Conservation (phyloP, 2,113 vertebrate species). For the Caretta caretta region DNA sequence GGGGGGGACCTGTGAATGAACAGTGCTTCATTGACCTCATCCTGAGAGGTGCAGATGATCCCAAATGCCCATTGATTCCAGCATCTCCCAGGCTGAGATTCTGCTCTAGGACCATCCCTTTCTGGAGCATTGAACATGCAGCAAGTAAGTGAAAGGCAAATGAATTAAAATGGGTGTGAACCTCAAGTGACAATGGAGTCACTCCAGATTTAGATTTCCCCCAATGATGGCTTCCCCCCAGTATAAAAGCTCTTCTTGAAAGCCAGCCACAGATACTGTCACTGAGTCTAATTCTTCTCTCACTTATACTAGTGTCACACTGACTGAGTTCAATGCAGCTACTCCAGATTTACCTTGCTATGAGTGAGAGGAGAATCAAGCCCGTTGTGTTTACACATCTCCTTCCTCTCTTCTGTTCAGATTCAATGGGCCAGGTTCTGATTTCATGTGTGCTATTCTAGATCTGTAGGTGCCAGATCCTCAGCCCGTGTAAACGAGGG, state of each 20-base stretch:
- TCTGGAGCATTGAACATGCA: background rate
- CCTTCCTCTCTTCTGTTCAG: background rate
- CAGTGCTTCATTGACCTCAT: background rate
- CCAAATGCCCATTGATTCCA: background rate
- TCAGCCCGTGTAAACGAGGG: background rate
- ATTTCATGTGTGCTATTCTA: background rate
- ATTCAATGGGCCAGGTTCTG: background rate
- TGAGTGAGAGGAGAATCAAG: background rate
- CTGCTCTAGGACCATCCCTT: background rate
- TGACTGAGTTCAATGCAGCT: background rate
- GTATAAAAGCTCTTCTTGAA: background rate
- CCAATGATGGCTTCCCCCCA: background rate
- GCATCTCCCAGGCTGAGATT: too few relatives aligned
- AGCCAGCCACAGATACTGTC: background rate
- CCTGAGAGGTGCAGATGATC: background rate
- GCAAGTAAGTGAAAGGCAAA: background rate
- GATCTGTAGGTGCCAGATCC: background rate
- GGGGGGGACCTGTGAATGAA: background rate
- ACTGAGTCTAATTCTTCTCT: background rate
- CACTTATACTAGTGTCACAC: background rate
- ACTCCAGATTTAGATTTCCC: too few relatives aligned
- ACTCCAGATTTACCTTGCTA: background rate
- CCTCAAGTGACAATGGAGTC: background rate
- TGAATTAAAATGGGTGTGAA: background rate
- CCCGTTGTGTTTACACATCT: background rate